Conservation (phyloP, 2,888 invertebrate genomes). For the Tromatobia lineatoria region DNA sequence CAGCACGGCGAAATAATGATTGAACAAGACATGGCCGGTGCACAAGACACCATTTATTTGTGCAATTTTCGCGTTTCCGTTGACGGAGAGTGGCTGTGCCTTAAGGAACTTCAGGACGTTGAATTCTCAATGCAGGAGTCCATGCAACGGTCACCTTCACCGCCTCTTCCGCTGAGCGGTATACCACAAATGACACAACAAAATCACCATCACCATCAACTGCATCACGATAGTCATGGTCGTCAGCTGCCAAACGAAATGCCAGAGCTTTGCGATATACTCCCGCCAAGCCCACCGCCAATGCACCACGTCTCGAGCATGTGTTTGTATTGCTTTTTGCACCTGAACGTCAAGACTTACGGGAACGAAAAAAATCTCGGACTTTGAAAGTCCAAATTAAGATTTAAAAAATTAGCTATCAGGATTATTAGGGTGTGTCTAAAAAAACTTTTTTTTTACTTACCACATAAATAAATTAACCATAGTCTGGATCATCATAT, state of each 20-base stretch:
- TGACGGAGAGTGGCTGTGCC: slow-evolving; percentile 98
- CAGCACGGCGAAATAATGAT: slow-evolving; percentile 84
- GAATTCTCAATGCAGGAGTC: slow-evolving; percentile 92
- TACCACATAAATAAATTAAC: no score
- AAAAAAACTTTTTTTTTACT: no score
- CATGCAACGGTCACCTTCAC: slow-evolving; percentile 88
- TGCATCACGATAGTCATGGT: slow-evolving; percentile 46
- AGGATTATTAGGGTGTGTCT: no score
- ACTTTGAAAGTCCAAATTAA: neutral
- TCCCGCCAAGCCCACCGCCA: slow-evolving; percentile 82
- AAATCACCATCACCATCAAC: slow-evolving; percentile 70
- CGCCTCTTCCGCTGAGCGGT: slow-evolving; percentile 88
- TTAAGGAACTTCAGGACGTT: slow-evolving; percentile 97
- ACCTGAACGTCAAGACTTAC: slow-evolving; percentile 45
- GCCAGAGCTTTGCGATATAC: slow-evolving; percentile 83
- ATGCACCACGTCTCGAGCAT: slow-evolving; percentile 84
- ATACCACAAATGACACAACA: slow-evolving; percentile 76
- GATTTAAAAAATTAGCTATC: neutral
- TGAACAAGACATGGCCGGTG: slow-evolving; percentile 92
- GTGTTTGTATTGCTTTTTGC: slow-evolving; percentile 83
- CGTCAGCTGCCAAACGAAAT: slow-evolving; percentile 76
- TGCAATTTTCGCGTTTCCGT: slow-evolving; percentile 99
- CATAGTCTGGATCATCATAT: no score
- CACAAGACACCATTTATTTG: slow-evolving; percentile 98
- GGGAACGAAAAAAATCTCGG: neutral